Percentiles rank a stretch among this genome's conserved stretches.
Conservation (phyloP, 2,888 invertebrate genomes). For the Embidobia sp. region DNA sequence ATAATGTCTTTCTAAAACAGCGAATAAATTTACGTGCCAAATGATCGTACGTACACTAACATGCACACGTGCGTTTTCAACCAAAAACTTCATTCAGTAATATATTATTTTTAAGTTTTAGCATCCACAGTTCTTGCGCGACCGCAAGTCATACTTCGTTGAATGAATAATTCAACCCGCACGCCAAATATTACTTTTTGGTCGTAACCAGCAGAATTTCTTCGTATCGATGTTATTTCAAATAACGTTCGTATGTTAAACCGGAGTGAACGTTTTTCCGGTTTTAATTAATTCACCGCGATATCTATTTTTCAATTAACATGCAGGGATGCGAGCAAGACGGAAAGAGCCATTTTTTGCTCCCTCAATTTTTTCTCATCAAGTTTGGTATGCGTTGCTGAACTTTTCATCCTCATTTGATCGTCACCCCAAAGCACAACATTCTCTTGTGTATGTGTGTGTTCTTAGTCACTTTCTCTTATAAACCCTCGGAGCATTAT, state of each 20-base stretch:
- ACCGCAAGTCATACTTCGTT: slow-evolving; percentile 24
- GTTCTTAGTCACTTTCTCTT: slow-evolving; percentile 62
- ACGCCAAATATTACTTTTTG: slow-evolving; percentile 23
- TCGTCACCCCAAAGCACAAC: slow-evolving; percentile 54
- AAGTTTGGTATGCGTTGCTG: slow-evolving; percentile 46
- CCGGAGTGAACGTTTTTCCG: slow-evolving; percentile 12
- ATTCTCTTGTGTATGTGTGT: slow-evolving; percentile 36
- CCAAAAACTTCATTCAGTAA: slow-evolving; percentile 28
- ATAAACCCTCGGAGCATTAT: slow-evolving; percentile 61
- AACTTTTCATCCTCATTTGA: slow-evolving; percentile 62
- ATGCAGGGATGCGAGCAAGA: neutral
- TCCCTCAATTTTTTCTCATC: slow-evolving; percentile 38
- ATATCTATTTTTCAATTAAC: slow-evolving; percentile 42
- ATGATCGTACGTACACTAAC: neutral
- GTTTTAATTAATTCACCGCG: slow-evolving; percentile 37
- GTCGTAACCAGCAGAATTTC: neutral
- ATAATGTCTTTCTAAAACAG: too few species aligned
- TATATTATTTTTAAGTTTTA: slow-evolving; percentile 28
- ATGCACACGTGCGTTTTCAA: slow-evolving; percentile 6
- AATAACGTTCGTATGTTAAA: slow-evolving; percentile 14
- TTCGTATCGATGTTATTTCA: slow-evolving; percentile 34
- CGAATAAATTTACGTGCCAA: too few species aligned
- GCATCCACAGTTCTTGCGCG: slow-evolving; percentile 11
- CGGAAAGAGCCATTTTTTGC: slow-evolving; percentile 9
- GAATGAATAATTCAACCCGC: slow-evolving; percentile 33